Evolutionary conservation across 2,113 vertebrate genomes (phyloP).

Genomic region (Chloropsis hardwickii): DNA sequence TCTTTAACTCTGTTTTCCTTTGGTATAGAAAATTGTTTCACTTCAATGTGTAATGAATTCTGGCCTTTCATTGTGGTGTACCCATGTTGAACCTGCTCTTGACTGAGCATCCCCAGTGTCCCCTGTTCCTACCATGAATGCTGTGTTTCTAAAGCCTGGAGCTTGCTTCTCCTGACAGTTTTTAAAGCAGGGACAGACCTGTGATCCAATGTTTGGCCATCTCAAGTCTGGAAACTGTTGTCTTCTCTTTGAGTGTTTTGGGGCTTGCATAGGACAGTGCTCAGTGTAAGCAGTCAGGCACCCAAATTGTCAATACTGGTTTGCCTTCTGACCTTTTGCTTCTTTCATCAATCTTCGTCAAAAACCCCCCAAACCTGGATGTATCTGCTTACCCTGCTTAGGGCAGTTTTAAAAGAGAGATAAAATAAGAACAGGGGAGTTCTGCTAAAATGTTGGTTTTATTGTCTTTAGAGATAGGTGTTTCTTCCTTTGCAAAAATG

Average conservation of each 20-base stretch:
- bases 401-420: not conserved
- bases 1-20: not conserved
- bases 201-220: not conserved
- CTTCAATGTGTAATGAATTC: not conserved
- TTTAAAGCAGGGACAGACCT: not conserved
- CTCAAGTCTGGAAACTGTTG: not conserved
- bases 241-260: not conserved
- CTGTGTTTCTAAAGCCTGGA: not conserved
- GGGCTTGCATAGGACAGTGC: not conserved
- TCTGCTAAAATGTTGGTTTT: not conserved
- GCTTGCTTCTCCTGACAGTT: not conserved
- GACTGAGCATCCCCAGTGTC: not conserved
- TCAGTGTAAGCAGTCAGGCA: not conserved
- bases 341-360: not conserved
- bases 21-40: not conserved
- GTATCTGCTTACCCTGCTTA: not conserved
- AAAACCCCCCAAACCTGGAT: fast-evolving
- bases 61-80: not conserved
- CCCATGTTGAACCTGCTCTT: not conserved
- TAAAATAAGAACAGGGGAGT: not conserved
- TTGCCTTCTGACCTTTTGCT: not conserved
- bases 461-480: not conserved
- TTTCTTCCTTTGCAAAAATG: not conserved
- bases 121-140: not conserved
- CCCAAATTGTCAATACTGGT: not conserved